These are phyloP conservation scores for Podarcis muralis DNA, from an alignment of 2,113 vertebrate genomes.

Conservation along the genomic window DNA sequence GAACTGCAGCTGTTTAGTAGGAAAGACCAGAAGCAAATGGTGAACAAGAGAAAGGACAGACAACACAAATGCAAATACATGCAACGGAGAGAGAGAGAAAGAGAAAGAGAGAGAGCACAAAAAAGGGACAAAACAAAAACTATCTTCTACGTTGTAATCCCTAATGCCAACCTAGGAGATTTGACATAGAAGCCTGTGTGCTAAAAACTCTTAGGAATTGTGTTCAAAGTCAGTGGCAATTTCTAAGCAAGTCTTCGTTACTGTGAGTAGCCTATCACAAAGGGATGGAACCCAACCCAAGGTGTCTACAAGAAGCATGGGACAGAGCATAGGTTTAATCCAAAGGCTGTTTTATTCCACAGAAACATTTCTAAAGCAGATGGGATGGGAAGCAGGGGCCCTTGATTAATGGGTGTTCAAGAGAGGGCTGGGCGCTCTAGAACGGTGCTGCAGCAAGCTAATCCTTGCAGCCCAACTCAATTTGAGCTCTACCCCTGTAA, in stretches of 20 bases:
- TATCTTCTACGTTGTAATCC: neutral
- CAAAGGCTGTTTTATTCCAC: neutral
- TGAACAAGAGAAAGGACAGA: constrained; percentile 59
- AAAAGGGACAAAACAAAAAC: neutral
- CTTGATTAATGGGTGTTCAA: neutral
- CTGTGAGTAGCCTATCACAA: neutral
- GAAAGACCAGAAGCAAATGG: constrained; percentile 84
- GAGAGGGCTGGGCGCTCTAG: neutral
- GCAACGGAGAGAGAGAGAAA: neutral
- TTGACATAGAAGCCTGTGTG: neutral
- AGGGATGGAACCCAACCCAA: too few relatives aligned
- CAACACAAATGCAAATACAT: constrained; percentile 12
- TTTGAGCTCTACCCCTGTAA: neutral
- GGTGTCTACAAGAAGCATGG: neutral
- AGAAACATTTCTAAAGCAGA: neutral
- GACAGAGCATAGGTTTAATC: neutral
- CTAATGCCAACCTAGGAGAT: neutral
- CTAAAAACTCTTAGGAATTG: neutral
- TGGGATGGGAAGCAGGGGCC: neutral
- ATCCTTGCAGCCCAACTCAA: neutral
- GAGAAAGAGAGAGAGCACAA: neutral
- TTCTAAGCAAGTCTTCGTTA: neutral
- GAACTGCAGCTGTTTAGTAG: constrained; percentile 81
- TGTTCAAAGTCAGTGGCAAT: neutral
- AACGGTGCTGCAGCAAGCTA: neutral